These are phyloP conservation scores for Vireo griseus DNA, from an alignment of 2,797 vertebrate genomes.

Conservation along the genomic window DNA sequence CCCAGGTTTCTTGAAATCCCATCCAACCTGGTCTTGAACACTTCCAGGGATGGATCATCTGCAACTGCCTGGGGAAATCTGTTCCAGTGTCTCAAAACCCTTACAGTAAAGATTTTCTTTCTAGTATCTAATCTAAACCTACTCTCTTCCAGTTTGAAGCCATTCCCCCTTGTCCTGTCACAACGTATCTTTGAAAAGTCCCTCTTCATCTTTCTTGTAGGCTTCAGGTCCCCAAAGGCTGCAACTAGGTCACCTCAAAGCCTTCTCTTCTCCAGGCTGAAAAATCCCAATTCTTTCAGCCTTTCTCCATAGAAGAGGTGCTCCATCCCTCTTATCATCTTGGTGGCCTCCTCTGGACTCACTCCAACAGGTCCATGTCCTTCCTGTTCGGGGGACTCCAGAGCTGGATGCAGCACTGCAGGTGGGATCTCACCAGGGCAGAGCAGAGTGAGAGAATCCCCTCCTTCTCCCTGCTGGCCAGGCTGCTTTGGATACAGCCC, in stretches of 20 bases:
- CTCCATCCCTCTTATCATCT: background rate
- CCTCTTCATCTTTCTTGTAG: background rate
- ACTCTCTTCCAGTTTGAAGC: background rate
- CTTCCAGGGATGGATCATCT: background rate
- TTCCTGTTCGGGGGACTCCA: background rate
- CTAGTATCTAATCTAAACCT: background rate
- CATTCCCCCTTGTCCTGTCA: background rate
- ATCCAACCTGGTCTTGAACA: background rate
- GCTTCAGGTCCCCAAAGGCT: background rate
- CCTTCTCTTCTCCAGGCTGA: background rate
- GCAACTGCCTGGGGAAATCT: background rate
- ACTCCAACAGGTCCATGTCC: background rate
- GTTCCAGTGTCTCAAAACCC: background rate
- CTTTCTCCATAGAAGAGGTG: background rate
- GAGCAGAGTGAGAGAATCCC: background rate
- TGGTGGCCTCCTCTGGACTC: background rate
- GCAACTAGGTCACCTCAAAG: fast-evolving
- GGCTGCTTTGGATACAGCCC: background rate
- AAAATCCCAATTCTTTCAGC: background rate
- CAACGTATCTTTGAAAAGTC: background rate
- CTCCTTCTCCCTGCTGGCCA: background rate
- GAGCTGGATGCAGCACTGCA: background rate
- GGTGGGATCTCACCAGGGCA: background rate
- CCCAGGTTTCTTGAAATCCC: background rate
- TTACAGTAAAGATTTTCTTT: background rate